Base-by-base conservation (phyloP, 2,797 vertebrate genomes). In the Aphelocoma californica region DNA sequence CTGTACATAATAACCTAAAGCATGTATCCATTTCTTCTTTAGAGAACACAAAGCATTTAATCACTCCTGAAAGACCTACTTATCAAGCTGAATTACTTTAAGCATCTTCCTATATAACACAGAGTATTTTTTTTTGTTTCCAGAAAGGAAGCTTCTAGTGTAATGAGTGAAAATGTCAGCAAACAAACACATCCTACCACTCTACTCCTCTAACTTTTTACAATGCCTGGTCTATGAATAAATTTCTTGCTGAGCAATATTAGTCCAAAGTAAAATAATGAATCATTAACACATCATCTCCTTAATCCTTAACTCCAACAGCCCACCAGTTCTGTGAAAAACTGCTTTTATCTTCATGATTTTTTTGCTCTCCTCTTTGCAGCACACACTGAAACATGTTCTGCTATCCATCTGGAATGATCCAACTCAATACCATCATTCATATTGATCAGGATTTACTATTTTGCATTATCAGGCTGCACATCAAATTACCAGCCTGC, bases 61-160 rank as follows among this genome's bases (percentile, higher is more conserved):
- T 90, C 79, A 86, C 79, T 88, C 34, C 77, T 82, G 79, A 81
- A 89, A 65, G 24, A 67, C 66, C 66, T 73, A 71, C 88, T 86
- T 79, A 95, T 71, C 86, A 92, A 74, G 61, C 32, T 89, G 66
- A 81, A 93, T 88, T 92, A 88, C 34, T 92, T 79, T 31, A 70
- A 85, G n/a, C 34, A 92, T 61, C 42, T 92, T 70, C n/a, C 48
- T 73, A 78, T 86, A 89, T 90, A 94, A 78, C 75, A 81, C 50
- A 86, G 61, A 84, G 15, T 61, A 13, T 44, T 74, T 71, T 58
- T 66, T 58, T 66, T 51, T 36, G 5, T n/a, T 93, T 88, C 56
- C 38, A 86, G 77, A 93, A 94, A 81, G 10, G 23, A 93, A 90
- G 17, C 8, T 82, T 31, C 78, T n/a, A 20, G 21, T 54, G 44